Conservation (phyloP, 2,888 invertebrate species). For the Oligia fasciuncula region DNA sequence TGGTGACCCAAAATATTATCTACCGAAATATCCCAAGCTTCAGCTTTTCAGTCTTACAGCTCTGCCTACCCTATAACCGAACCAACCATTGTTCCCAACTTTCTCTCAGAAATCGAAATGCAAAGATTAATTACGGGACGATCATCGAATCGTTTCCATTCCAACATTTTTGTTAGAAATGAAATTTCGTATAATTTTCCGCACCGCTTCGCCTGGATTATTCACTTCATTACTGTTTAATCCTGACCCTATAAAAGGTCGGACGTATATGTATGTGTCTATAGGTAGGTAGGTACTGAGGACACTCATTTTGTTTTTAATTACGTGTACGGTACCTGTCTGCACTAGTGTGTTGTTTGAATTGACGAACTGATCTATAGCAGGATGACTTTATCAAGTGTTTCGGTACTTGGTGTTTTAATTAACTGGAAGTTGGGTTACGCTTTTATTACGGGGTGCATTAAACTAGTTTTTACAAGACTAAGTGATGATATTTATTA, state of each 20-base stretch:
- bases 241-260: conserved; percentile 72
- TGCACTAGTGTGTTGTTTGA: conserved; percentile 12
- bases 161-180: conserved; percentile 67
- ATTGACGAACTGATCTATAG: conserved; percentile 37
- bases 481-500: neutral
- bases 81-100: conserved; percentile 26
- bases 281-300: conserved; percentile 11
- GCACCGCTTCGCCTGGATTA: conserved; percentile 69
- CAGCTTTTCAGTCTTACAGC: neutral
- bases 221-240: conserved; percentile 76
- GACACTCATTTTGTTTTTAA: conserved; percentile 63
- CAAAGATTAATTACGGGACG: conserved; percentile 60
- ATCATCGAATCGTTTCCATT: conserved; percentile 60
- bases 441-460: conserved; percentile 2
- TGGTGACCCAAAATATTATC: neutral
- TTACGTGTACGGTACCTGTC: conserved; percentile 43
- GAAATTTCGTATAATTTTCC: conserved; percentile 72
- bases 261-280: conserved; percentile 43
- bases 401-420: conserved; percentile 29
- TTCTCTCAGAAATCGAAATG: conserved; percentile 51
- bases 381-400: conserved; percentile 25
- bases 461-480: neutral
- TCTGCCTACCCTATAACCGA: conserved; percentile 5
- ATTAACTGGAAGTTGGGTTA: conserved; percentile 26
- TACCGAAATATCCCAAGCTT: neutral